Evolutionary conservation across 2,113 vertebrate genomes (phyloP).

Genomic region (Cyanoramphus novaezelandiae): DNA sequence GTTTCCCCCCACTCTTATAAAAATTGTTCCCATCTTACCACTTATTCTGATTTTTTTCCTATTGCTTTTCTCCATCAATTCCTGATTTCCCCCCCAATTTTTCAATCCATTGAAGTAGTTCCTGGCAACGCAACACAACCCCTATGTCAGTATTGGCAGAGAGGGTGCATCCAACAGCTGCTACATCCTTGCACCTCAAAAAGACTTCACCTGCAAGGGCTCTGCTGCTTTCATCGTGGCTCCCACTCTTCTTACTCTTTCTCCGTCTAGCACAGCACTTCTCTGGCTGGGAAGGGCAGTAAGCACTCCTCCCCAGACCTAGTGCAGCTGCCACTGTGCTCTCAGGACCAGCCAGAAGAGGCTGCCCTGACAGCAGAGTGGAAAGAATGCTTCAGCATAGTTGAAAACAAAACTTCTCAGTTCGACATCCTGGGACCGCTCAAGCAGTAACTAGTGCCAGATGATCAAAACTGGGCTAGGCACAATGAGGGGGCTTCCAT

Average conservation of each 20-base stretch:
- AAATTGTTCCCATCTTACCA: background rate
- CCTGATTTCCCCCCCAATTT: background rate
- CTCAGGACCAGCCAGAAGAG: constrained; percentile 72
- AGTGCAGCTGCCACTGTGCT: constrained; percentile 33
- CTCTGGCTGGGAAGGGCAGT: constrained; percentile 32
- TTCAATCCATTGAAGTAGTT: background rate
- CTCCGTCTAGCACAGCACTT: constrained; percentile 16
- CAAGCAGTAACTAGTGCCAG: constrained; percentile 38
- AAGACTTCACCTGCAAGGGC: constrained; percentile 74
- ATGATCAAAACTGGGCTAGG: background rate
- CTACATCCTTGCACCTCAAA: background rate
- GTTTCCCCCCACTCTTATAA: background rate
- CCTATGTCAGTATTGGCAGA: background rate
- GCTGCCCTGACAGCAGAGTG: constrained; percentile 72
- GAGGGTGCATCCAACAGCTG: background rate
- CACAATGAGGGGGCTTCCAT: background rate
- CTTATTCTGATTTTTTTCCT: background rate
- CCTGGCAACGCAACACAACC: background rate
- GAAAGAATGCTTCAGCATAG: constrained; percentile 70
- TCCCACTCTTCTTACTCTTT: constrained; percentile 21
- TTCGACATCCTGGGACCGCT: constrained; percentile 44
- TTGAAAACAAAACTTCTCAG: constrained; percentile 67
- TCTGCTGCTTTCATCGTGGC: constrained; percentile 71
- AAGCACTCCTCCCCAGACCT: background rate
- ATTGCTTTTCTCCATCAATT: background rate